Evolutionary conservation across 2,797 vertebrate species (phyloP).

Genomic region (Liasis olivaceus): DNA sequence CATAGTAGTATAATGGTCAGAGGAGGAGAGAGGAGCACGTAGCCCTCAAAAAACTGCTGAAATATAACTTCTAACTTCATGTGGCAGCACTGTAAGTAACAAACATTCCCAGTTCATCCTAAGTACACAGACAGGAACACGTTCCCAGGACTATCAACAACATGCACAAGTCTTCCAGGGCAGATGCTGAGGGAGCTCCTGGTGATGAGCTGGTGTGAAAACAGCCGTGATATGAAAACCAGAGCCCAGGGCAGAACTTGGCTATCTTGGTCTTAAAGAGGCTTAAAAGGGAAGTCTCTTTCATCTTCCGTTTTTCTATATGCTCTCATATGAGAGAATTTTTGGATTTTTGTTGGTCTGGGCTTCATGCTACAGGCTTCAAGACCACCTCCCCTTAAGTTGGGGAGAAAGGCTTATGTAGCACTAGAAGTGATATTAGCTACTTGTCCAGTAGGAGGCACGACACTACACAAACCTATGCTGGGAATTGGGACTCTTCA

Average conservation of each 20-base stretch:
- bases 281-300: neutral
- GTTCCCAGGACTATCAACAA: neutral
- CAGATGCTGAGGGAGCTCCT: neutral
- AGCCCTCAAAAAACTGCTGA: neutral
- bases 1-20: neutral
- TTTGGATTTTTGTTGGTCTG: neutral
- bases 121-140: neutral
- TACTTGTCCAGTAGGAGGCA: neutral
- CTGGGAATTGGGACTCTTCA: neutral
- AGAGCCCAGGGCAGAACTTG: neutral
- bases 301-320: neutral
- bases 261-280: neutral
- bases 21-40: too few relatives aligned
- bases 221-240: neutral
- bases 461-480: neutral
- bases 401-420: neutral
- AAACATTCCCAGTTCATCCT: neutral
- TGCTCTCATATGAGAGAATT: neutral
- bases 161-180: neutral
- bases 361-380: neutral
- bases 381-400: too few relatives aligned
- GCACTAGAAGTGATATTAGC: neutral
- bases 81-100: neutral
- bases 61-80: neutral
- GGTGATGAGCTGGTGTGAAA: neutral